phyloP scores from a whole-genome alignment of 1,140 invertebrate genomes.

The Hestina assimilis region DNA sequence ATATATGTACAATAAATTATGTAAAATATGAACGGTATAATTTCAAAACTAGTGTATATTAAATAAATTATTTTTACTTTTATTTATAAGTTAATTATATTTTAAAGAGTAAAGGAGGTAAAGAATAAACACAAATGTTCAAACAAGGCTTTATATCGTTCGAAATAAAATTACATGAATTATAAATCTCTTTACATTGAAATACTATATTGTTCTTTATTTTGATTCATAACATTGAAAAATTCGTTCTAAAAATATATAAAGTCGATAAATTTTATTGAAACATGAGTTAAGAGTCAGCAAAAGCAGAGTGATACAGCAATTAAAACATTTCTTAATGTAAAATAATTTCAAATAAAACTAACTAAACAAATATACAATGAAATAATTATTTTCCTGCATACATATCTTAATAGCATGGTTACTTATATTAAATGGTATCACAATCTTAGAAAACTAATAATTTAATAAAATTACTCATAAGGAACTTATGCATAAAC shows the following conservation, averaged over 20 bases:
- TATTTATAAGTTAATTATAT: too few species aligned
- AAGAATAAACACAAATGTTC: conserved; percentile 19
- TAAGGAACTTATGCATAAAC: conserved; percentile 73
- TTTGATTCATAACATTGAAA: conserved; percentile 34
- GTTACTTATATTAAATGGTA: conserved; percentile 72
- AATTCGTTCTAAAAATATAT: conserved; percentile 17
- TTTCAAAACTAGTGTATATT: too few species aligned
- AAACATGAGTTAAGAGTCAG: conserved; percentile 32
- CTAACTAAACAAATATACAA: conserved; percentile 60
- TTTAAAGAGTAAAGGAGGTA: neutral
- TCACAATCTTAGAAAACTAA: conserved; percentile 71
- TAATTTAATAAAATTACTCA: conserved; percentile 66
- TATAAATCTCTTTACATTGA: conserved; percentile 59
- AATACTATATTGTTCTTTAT: conserved; percentile 56
- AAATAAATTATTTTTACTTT: too few species aligned
- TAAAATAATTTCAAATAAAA: conserved; percentile 60
- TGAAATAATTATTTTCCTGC: conserved; percentile 49
- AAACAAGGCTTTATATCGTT: conserved; percentile 64
- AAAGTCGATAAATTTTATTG: conserved; percentile 42
- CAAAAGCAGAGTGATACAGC: conserved; percentile 44
- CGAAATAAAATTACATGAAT: conserved; percentile 62
- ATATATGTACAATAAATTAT: too few species aligned
- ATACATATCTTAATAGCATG: conserved; percentile 54
- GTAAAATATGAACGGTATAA: too few species aligned
- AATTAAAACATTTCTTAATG: conserved; percentile 46